Conservation (phyloP, 2,888 invertebrate species). For the Campaea margaritaria region DNA sequence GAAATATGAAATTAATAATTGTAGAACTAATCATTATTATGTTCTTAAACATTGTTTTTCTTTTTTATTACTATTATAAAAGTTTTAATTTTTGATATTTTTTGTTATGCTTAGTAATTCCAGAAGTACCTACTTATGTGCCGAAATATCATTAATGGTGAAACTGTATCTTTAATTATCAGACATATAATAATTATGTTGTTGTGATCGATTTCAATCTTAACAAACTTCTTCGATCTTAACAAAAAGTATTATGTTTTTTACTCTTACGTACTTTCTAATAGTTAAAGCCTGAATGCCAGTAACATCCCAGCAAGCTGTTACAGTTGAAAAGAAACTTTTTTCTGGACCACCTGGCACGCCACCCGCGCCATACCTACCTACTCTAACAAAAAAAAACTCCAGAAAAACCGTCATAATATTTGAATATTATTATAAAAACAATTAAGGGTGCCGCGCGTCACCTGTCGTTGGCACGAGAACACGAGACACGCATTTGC, state of each 20-base stretch:
- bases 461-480: slow-evolving; percentile 84
- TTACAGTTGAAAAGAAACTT: slow-evolving; percentile 66
- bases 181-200: too few species aligned
- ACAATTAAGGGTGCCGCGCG: slow-evolving; percentile 82
- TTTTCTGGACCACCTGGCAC: slow-evolving; percentile 81
- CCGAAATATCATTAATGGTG: too few species aligned
- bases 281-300: slow-evolving; percentile 6
- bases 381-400: slow-evolving; percentile 68
- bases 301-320: slow-evolving; percentile 66
- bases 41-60: too few species aligned
- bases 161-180: too few species aligned
- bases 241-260: neutral
- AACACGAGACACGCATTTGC: slow-evolving; percentile 82
- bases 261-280: neutral
- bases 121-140: too few species aligned
- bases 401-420: slow-evolving; percentile 78
- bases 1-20: too few species aligned
- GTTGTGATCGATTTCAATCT: too few species aligned
- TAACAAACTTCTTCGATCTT: too few species aligned
- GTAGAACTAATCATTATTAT: too few species aligned
- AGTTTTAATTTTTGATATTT: too few species aligned
- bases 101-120: too few species aligned
- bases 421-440: slow-evolving; percentile 85
- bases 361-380: slow-evolving; percentile 71
- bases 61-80: too few species aligned